phyloP scores from a whole-genome alignment of 2,888 invertebrate species.

The Papilio gigon region DNA sequence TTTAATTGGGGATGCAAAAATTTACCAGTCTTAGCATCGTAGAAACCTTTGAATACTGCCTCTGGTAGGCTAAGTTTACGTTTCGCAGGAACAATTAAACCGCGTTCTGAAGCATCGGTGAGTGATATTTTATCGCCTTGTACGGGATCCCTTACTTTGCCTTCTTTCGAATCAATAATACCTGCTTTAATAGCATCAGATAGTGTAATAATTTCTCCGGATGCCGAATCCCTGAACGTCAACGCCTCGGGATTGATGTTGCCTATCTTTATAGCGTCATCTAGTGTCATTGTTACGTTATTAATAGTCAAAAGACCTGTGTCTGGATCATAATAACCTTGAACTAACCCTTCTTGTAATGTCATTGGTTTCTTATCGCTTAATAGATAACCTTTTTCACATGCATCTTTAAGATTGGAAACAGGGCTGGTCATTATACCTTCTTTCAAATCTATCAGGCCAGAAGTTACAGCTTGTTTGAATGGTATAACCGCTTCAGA shows the following conservation, averaged over 20 bases:
- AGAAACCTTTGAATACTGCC: constrained; percentile 95
- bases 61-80: constrained; percentile 92
- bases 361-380: constrained; percentile 91
- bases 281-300: constrained; percentile 86
- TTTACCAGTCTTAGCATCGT: constrained; percentile 91
- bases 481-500: constrained; percentile 86
- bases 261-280: constrained; percentile 88
- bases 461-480: constrained; percentile 86
- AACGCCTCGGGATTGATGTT: constrained; percentile 89
- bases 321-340: constrained; percentile 89
- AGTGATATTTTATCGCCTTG: constrained; percentile 89
- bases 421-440: constrained; percentile 87
- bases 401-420: constrained; percentile 89
- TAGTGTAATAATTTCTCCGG: constrained; percentile 90
- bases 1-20: constrained; percentile 91
- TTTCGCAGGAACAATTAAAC: constrained; percentile 90
- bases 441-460: constrained; percentile 86
- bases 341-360: constrained; percentile 90
- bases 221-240: constrained; percentile 90
- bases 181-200: constrained; percentile 89
- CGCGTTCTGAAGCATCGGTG: constrained; percentile 91
- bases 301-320: constrained; percentile 88
- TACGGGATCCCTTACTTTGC: constrained; percentile 89
- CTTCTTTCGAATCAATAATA: constrained; percentile 89
- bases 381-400: constrained; percentile 90